Conservation (phyloP, 2,888 invertebrate genomes). For the Ophioninae sp. region DNA sequence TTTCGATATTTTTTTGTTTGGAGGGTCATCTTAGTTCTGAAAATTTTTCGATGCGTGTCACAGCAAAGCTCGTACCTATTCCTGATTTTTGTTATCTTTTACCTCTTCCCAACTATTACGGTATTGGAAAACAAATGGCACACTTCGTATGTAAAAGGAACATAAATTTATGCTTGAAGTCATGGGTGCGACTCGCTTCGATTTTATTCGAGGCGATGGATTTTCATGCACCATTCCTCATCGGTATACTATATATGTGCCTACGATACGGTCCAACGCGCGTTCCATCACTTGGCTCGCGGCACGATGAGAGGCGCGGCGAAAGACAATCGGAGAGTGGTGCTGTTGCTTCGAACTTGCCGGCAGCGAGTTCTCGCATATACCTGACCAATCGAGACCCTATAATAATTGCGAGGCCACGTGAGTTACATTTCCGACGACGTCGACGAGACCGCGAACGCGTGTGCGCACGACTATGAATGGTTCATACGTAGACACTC, state of each 20-base stretch:
- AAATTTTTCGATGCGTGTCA: too few relatives aligned
- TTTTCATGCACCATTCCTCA: too few relatives aligned
- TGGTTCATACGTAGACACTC: not conserved
- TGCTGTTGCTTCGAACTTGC: constrained; percentile 29
- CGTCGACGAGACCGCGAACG: constrained; percentile 24
- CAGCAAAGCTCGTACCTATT: too few relatives aligned
- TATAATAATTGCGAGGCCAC: constrained; percentile 60
- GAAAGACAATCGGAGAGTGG: constrained; percentile 21
- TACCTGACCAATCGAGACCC: constrained; percentile 47
- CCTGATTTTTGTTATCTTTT: too few relatives aligned
- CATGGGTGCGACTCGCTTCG: too few relatives aligned
- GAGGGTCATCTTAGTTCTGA: too few relatives aligned
- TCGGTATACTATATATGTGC: not conserved
- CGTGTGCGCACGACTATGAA: not conserved
- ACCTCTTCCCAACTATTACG: too few relatives aligned
- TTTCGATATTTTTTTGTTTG: too few relatives aligned
- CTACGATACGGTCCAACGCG: constrained; percentile 31
- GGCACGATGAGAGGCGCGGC: constrained; percentile 34
- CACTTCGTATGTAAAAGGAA: too few relatives aligned
- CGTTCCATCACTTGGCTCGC: constrained; percentile 45
- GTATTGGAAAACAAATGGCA: too few relatives aligned
- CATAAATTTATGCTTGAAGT: too few relatives aligned
- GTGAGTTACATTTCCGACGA: constrained; percentile 60
- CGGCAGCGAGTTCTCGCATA: constrained; percentile 29
- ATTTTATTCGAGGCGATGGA: too few relatives aligned